These are phyloP conservation scores for Malaclemys terrapin DNA, from an alignment of 2,113 vertebrate species.

Conservation along the genomic window DNA sequence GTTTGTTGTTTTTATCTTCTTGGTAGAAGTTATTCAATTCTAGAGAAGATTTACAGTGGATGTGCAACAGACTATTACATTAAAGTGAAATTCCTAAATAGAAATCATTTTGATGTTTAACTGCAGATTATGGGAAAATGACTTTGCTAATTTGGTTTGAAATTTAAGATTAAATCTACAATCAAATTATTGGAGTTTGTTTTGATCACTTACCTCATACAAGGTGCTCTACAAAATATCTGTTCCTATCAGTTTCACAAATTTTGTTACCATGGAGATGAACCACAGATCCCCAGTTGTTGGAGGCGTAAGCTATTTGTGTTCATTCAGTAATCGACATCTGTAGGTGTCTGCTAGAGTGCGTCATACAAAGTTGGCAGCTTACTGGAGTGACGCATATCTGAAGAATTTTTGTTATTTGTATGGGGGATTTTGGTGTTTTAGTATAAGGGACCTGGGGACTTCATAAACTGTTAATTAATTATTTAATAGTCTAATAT, in stretches of 20 bases:
- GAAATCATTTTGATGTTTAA: background rate
- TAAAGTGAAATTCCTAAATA: background rate
- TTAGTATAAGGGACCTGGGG: background rate
- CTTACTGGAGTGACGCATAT: slow-evolving; percentile 14
- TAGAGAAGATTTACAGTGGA: background rate
- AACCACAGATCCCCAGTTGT: background rate
- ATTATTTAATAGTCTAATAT: background rate
- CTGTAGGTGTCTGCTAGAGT: background rate
- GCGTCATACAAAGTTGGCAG: slow-evolving; percentile 22
- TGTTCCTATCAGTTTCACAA: background rate
- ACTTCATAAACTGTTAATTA: background rate
- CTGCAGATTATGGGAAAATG: background rate
- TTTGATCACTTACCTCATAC: background rate
- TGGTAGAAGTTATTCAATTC: background rate
- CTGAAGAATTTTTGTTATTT: slow-evolving; percentile 43
- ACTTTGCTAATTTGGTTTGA: fast-evolving
- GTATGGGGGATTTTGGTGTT: background rate
- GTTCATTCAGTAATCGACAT: background rate
- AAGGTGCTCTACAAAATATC: background rate
- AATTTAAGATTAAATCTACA: background rate
- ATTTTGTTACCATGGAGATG: background rate
- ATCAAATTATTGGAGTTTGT: background rate
- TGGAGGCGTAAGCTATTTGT: background rate
- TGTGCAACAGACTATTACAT: background rate
- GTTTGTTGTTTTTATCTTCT: fast-evolving